These are phyloP conservation scores for Tangara arthus DNA, from an alignment of 2,797 vertebrate genomes.

Conservation along the genomic window DNA sequence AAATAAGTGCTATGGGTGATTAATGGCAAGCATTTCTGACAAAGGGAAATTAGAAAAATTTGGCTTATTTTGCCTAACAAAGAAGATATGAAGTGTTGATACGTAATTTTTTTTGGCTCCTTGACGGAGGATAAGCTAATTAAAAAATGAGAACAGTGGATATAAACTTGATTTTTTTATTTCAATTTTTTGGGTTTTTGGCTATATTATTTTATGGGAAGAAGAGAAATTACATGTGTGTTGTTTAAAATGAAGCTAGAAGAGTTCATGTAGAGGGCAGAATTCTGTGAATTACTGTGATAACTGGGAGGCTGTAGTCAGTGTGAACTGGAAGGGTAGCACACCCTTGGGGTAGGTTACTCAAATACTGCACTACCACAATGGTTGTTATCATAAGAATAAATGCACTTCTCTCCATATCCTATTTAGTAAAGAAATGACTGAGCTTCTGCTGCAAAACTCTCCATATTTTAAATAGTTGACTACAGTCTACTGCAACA, in stretches of 20 bases:
- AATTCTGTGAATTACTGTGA: not conserved
- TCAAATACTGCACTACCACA: not conserved
- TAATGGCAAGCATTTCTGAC: not conserved
- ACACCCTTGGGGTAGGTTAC: not conserved
- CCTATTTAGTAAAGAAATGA: not conserved
- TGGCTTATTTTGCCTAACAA: not conserved
- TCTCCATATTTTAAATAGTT: not conserved
- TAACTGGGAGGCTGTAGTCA: not conserved
- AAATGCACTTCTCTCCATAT: not conserved
- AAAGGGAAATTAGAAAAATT: not conserved
- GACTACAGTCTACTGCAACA: not conserved
- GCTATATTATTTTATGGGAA: not conserved
- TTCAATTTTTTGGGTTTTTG: not conserved
- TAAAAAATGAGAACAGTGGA: not conserved
- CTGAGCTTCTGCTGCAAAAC: not conserved
- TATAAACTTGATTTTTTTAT: not conserved
- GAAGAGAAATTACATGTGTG: not conserved
- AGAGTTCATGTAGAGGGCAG: not conserved
- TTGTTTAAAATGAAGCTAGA: not conserved
- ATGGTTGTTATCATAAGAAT: not conserved
- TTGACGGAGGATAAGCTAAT: not conserved
- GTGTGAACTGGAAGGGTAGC: not conserved
- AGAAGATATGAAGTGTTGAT: not conserved
- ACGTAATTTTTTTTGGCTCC: not conserved
- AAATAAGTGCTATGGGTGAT: not conserved